Percentiles rank a stretch among this genome's conserved stretches.
Evolutionary conservation across 1,140 invertebrate species (phyloP).

Genomic region (Calliopsis andreniformis): DNA sequence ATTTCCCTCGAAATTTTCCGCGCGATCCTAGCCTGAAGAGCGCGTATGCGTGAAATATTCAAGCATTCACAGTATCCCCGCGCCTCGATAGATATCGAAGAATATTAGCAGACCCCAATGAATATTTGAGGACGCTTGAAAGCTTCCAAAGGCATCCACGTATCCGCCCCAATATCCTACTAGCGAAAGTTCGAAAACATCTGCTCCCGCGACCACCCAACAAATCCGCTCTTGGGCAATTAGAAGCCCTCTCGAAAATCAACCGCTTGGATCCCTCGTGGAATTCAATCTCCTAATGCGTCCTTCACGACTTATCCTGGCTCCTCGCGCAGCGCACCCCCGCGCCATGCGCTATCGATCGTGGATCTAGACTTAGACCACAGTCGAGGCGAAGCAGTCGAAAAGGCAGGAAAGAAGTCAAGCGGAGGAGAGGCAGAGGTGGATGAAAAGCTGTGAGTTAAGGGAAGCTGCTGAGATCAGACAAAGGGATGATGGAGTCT

Average conservation of each 20-base stretch:
- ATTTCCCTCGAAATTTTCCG: not conserved
- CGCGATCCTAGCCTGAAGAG: too few species aligned
- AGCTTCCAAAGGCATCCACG: not conserved
- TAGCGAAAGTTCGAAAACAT: not conserved
- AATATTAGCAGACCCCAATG: slow-evolving; percentile 11
- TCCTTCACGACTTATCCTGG: too few species aligned
- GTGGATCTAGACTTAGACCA: not conserved
- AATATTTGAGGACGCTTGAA: slow-evolving; percentile 33
- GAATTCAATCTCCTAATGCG: too few species aligned
- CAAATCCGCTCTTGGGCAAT: not conserved
- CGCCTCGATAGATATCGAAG: slow-evolving; percentile 6
- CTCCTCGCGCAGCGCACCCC: not conserved
- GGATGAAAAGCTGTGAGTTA: slow-evolving; percentile 9
- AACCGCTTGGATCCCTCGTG: not conserved
- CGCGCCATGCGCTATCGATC: not conserved
- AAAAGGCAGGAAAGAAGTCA: not conserved
- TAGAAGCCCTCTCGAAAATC: not conserved
- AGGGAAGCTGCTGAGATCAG: slow-evolving; percentile 12
- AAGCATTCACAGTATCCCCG: not conserved
- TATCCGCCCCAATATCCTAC: not conserved
- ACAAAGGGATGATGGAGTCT: slow-evolving; percentile 49
- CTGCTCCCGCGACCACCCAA: not conserved
- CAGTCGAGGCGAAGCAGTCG: too few species aligned
- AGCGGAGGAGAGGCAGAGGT: not conserved
- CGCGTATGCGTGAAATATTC: slow-evolving; percentile 1